Evolutionary conservation across 30 jellyfish, hydroid and myxozoan genomes (phyloP).

Genomic region (Turritopsis rubra): DNA sequence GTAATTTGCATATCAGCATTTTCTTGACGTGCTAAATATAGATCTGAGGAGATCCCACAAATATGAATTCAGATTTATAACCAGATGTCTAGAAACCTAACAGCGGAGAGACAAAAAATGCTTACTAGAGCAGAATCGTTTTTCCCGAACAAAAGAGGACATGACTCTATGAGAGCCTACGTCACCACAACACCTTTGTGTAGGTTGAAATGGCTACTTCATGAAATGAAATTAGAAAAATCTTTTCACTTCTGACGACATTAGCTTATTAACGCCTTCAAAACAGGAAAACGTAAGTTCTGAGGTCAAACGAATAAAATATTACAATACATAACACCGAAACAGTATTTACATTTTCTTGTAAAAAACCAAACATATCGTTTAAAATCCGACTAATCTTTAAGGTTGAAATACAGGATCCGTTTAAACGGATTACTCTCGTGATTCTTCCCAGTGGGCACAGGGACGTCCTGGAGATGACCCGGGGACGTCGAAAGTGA

Average conservation of each 20-base stretch:
- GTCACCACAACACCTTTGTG: background rate
- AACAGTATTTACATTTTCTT: too few relatives aligned
- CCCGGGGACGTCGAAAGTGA: too few relatives aligned
- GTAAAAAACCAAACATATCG: too few relatives aligned
- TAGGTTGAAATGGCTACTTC: background rate
- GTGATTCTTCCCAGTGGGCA: too few relatives aligned
- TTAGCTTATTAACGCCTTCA: too few relatives aligned
- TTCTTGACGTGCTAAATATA: background rate
- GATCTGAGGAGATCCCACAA: background rate
- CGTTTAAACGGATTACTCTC: too few relatives aligned
- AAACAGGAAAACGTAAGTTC: too few relatives aligned
- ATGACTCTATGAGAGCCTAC: background rate
- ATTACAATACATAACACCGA: too few relatives aligned
- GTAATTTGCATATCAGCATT: background rate
- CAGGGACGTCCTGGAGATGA: too few relatives aligned
- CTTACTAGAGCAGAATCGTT: background rate
- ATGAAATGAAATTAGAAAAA: background rate
- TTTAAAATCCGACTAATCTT: too few relatives aligned
- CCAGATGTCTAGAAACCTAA: background rate
- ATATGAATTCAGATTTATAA: background rate
- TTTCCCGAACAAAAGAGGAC: background rate
- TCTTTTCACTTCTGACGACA: background rate
- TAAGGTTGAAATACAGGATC: too few relatives aligned
- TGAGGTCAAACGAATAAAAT: too few relatives aligned
- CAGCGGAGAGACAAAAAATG: background rate